A percentile compares a stretch with the other conserved stretches of the same genome.
Evolutionary conservation across 2,797 vertebrate genomes (phyloP).

Genomic region (Muscicapa striata): DNA sequence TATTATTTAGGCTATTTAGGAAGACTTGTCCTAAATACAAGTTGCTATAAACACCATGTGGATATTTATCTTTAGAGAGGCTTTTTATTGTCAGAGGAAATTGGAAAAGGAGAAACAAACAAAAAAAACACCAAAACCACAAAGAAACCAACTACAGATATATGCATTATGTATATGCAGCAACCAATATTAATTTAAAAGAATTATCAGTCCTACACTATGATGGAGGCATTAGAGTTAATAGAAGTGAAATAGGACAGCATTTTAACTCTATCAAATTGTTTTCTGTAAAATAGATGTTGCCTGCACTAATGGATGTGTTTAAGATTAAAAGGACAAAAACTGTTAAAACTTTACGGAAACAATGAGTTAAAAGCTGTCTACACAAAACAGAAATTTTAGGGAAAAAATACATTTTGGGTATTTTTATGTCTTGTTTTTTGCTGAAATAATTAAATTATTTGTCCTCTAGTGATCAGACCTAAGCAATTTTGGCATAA

Average conservation of each 20-base stretch:
- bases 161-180: background rate
- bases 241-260: background rate
- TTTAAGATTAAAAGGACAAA: background rate
- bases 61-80: background rate
- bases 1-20: background rate
- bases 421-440: background rate
- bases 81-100: background rate
- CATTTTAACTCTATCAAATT: background rate
- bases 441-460: background rate
- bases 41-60: background rate
- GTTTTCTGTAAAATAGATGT: background rate
- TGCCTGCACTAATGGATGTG: background rate
- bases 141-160: background rate
- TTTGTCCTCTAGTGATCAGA: background rate
- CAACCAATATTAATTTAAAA: background rate
- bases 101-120: background rate
- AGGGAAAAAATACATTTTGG: background rate
- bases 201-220: background rate
- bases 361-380: background rate
- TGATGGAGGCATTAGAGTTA: background rate
- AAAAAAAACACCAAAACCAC: accelerated
- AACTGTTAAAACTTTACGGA: background rate
- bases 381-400: background rate
- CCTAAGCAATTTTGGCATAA: accelerated
- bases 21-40: background rate